These are phyloP conservation scores for Acleris sparsana DNA, from an alignment of 2,888 invertebrate species.

Conservation along the genomic window DNA sequence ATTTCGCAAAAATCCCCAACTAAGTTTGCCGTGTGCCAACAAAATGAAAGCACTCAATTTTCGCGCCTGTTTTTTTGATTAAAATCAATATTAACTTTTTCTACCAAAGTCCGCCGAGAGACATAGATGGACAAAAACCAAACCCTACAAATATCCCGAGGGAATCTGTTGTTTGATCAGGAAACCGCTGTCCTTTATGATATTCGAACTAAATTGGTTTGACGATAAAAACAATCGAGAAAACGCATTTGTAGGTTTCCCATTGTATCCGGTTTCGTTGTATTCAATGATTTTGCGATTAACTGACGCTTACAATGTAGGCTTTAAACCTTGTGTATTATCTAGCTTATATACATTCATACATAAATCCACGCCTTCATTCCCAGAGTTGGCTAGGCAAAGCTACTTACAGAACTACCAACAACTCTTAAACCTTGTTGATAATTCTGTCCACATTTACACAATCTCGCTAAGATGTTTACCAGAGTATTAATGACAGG, in stretches of 20 bases:
- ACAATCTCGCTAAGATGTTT: too few species aligned
- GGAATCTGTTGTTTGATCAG: slow-evolving; percentile 19
- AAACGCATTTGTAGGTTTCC: not conserved
- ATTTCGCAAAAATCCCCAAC: not conserved
- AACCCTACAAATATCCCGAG: slow-evolving; percentile 16
- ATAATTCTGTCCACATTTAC: too few species aligned
- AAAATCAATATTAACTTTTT: slow-evolving; percentile 15
- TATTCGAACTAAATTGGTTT: slow-evolving; percentile 10
- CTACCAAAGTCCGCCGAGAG: not conserved
- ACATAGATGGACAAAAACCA: slow-evolving; percentile 9
- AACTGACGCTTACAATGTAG: too few species aligned
- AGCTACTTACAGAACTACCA: too few species aligned
- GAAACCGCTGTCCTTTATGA: slow-evolving; percentile 3
- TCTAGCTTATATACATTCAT: too few species aligned
- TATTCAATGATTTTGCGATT: not conserved
- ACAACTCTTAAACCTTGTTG: too few species aligned
- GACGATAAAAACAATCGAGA: not conserved
- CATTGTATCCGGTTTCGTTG: not conserved
- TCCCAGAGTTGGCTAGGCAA: too few species aligned
- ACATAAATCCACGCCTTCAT: too few species aligned
- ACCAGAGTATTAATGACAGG: too few species aligned
- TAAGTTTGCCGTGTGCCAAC: not conserved
- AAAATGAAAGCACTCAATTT: slow-evolving; percentile 2
- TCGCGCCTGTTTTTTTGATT: slow-evolving; percentile 6
- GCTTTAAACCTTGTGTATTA: too few species aligned